These are phyloP conservation scores for Drosophila yooni DNA, from an alignment of 2,888 invertebrate genomes.

Conservation along the genomic window DNA sequence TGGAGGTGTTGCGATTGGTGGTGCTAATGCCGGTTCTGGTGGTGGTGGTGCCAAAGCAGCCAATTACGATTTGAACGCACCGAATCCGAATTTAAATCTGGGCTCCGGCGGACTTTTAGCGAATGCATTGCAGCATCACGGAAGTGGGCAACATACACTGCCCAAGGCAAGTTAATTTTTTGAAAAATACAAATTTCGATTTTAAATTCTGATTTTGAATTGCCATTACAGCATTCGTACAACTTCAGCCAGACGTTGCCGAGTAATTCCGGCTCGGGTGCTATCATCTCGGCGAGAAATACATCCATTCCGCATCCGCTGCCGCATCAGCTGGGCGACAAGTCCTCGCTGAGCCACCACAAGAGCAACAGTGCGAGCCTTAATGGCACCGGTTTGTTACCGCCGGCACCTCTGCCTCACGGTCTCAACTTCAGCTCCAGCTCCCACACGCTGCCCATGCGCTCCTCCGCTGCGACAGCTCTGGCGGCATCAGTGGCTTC, in stretches of 20 bases:
- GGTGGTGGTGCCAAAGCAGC: constrained; percentile 47
- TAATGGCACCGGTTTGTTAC: constrained; percentile 43
- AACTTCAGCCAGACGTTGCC: constrained; percentile 82
- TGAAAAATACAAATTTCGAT: background rate
- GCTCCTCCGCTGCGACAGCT: constrained; percentile 55
- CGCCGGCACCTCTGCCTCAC: constrained; percentile 48
- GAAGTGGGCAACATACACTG: constrained; percentile 57
- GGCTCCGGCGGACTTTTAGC: constrained; percentile 54
- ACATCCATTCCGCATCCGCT: constrained; percentile 85
- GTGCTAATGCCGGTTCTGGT: constrained; percentile 18
- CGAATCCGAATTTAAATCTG: constrained; percentile 80
- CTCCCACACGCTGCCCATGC: constrained; percentile 63
- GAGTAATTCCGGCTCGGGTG: constrained; percentile 61
- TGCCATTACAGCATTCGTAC: constrained; percentile 67
- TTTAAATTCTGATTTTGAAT: background rate
- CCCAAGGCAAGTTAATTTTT: constrained; percentile 55
- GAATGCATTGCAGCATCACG: constrained; percentile 69
- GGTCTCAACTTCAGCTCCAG: constrained; percentile 44
- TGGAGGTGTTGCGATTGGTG: constrained; percentile 23
- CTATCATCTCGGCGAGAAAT: constrained; percentile 83
- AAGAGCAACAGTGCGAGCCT: constrained; percentile 38
- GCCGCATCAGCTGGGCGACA: constrained; percentile 83
- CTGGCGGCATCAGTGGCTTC: constrained; percentile 29
- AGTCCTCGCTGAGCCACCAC: constrained; percentile 55
- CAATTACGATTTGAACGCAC: constrained; percentile 77